Conservation (phyloP, 2,113 vertebrate species). For the Chaenogobius annularis region DNA sequence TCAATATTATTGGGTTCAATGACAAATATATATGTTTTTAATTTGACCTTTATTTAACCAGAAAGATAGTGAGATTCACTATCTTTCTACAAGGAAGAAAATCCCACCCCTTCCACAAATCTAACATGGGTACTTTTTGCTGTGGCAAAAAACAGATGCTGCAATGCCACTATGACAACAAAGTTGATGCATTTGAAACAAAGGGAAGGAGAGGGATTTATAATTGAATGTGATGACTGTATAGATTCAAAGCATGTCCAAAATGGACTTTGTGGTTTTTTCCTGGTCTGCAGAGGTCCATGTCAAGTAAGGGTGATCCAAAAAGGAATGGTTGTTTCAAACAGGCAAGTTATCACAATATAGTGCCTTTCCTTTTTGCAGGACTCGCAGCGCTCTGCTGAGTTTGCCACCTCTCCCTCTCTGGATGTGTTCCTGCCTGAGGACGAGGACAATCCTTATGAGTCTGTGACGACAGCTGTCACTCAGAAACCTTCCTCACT, state of each 20-base stretch:
- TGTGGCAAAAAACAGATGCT: neutral
- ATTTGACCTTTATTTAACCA: neutral
- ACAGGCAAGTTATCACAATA: too few relatives aligned
- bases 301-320: too few relatives aligned
- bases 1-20: neutral
- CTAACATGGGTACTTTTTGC: neutral
- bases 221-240: too few relatives aligned
- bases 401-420: conserved; percentile 84
- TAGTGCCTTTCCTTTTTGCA: conserved; percentile 40
- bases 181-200: neutral
- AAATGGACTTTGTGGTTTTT: neutral
- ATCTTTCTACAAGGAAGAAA: neutral
- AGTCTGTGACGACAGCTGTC: conserved; percentile 87
- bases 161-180: neutral
- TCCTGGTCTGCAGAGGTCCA: neutral
- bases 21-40: neutral
- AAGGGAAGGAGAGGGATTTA: neutral
- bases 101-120: neutral
- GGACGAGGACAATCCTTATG: conserved; percentile 89
- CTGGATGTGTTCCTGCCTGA: conserved; percentile 87
- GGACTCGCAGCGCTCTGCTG: conserved; percentile 84
- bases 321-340: too few relatives aligned
- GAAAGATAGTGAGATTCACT: neutral
- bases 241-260: neutral
- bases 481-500: conserved; percentile 94